Evolutionary conservation across 92 coral and sea anemone species (phyloP), one percentile per base, ranked within the genome.

Genomic region (Chrysogorgia sp.): DNA sequence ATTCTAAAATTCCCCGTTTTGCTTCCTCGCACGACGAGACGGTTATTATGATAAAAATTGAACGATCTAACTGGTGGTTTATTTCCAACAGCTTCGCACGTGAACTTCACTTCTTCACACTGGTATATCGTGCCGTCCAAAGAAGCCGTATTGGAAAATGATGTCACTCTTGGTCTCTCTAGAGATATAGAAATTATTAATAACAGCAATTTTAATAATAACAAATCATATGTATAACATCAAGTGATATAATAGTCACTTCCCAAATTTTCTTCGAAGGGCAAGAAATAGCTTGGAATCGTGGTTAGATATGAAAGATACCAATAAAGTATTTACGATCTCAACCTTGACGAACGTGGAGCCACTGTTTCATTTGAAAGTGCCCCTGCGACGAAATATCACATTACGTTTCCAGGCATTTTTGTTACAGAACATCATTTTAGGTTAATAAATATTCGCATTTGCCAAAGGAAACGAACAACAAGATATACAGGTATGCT

Each of bases 141-240:
- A 26, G 79, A 64, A 10, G 64, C 79, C 15, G 65, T 72, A 21
- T 72, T 58, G 55, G 35, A 52, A 34, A 72, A 72, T 22, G 79
- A 32, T 14, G 48, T 52, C 31, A 72, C 65, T 23, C 2, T 53
- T 34, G 79, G 79, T 26, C 65, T 72, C 79, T 72, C 79, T 72
- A 17, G 10, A 47, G n/a, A 47, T 47, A 2, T 15, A 47, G 15
- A 47, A 47, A 47, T 2, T n/a, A n/a, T n/a, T 15, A 10, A 59
- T 8, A 58, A 58, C 9, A 59, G 31, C 65, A 59, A 59, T 26
- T 1, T 48, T 48, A n/a, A n/a, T 58, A 58, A 58, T 19, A 26
- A 19, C 29, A 58, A 0, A 43, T 43, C 10, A 43, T 43, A 43
- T 43, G 17, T 52, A 23, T 17, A 17, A 52, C 5, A 23, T 23